Percentiles rank a stretch among this genome's conserved stretches.
These are phyloP conservation scores for Pseudois nayaur DNA, from an alignment of 2,113 vertebrate genomes.

Conservation along the genomic window DNA sequence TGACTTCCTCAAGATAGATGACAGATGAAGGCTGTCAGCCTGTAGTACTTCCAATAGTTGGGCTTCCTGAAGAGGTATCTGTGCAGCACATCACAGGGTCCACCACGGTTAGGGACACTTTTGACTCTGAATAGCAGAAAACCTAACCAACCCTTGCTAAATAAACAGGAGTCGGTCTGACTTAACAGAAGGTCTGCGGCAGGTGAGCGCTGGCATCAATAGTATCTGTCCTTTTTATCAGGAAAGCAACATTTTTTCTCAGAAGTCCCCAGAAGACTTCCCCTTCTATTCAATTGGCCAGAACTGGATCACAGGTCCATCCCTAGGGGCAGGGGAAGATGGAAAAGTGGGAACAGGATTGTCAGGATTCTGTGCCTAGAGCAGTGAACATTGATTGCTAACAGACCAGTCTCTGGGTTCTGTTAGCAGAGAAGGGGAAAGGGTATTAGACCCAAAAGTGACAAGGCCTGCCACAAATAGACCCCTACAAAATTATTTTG, in stretches of 20 bases:
- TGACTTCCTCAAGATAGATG: background rate
- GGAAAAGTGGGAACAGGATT: background rate
- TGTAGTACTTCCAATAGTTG: background rate
- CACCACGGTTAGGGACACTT: background rate
- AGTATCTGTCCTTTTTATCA: background rate
- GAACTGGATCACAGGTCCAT: background rate
- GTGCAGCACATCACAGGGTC: background rate
- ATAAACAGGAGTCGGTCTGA: background rate
- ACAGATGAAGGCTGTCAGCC: background rate
- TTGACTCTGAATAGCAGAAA: constrained; percentile 13
- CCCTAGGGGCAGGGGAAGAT: background rate
- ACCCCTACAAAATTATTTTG: background rate
- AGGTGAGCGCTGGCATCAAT: background rate
- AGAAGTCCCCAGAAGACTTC: background rate
- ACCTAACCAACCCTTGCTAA: background rate
- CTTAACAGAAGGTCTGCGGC: background rate
- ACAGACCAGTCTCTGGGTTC: background rate
- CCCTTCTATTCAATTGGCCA: background rate
- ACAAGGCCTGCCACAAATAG: background rate
- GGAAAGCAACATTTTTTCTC: constrained; percentile 12
- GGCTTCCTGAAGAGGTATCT: background rate
- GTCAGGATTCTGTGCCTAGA: background rate
- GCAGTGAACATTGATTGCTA: background rate
- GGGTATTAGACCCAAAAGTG: background rate
- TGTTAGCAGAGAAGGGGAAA: background rate